Evolutionary conservation across 1,140 invertebrate species (phyloP).

Genomic region (Heterodera carotae): DNA sequence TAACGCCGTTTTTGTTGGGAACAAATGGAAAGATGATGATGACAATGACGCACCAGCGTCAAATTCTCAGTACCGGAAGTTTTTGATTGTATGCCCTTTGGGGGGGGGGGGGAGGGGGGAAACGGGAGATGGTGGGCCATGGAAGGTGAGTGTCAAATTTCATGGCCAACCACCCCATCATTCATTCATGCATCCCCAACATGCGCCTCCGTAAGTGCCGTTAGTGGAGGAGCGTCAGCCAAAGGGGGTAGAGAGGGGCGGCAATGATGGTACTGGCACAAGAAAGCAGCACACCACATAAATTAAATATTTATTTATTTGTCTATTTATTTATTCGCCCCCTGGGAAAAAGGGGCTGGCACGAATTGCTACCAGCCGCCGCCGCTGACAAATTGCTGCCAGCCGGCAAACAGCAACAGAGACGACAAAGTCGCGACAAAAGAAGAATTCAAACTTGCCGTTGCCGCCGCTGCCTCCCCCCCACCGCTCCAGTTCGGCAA

Average conservation of each 20-base stretch:
- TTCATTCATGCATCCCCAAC: background rate
- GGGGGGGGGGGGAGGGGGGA: no score
- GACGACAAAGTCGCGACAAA: no score
- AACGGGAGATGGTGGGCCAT: background rate
- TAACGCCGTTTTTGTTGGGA: no score
- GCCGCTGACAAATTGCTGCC: background rate
- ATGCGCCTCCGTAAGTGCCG: background rate
- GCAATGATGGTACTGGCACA: no score
- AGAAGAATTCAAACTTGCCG: no score
- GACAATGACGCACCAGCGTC: background rate
- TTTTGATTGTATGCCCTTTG: background rate
- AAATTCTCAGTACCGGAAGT: background rate
- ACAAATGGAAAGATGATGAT: no score
- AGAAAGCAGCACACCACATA: no score
- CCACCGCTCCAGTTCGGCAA: no score
- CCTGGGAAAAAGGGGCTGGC: background rate
- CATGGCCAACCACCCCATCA: no score
- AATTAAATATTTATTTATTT: background rate
- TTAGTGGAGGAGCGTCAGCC: background rate
- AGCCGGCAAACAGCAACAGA: no score
- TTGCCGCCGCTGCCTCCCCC: no score
- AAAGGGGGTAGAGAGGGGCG: no score
- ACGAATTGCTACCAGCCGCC: background rate
- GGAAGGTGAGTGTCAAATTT: background rate
- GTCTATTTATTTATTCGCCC: slow-evolving; percentile 1